phyloP scores from a whole-genome alignment of 2,113 vertebrate genomes.

The Zingel zingel region DNA sequence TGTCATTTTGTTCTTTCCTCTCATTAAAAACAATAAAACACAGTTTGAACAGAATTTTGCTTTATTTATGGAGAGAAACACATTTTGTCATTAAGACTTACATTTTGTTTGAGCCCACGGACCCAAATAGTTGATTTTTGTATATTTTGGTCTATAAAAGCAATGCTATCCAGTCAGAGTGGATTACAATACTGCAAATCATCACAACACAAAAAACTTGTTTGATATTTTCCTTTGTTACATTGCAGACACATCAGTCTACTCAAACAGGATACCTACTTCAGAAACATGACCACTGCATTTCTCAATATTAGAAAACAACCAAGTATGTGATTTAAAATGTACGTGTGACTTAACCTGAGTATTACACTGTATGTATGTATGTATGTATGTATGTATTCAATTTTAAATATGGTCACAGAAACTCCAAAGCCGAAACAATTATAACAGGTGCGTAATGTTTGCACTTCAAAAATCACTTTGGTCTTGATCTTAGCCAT shows the following conservation, averaged over 20 bases:
- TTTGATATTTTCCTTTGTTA: constrained; percentile 69
- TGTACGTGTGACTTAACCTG: constrained; percentile 79
- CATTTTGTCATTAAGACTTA: constrained; percentile 89
- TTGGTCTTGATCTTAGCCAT: constrained; percentile 63
- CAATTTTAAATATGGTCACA: background rate
- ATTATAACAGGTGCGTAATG: constrained; percentile 28
- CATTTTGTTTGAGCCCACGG: constrained; percentile 88
- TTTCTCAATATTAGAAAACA: constrained; percentile 70
- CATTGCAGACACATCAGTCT: constrained; percentile 56
- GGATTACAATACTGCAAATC: constrained; percentile 81
- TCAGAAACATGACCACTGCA: constrained; percentile 70
- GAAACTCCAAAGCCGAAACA: constrained; percentile 48
- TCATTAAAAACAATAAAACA: constrained; percentile 42
- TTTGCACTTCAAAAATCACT: constrained; percentile 61
- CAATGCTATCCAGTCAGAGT: constrained; percentile 78
- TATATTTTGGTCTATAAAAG: constrained; percentile 82
- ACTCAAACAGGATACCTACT: constrained; percentile 65
- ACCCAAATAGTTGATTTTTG: constrained; percentile 84
- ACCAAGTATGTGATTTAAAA: constrained; percentile 62
- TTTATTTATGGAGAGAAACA: constrained; percentile 87
- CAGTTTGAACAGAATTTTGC: constrained; percentile 75
- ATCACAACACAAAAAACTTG: constrained; percentile 77
- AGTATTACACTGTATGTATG: constrained; percentile 71
- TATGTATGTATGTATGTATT: constrained; percentile 49
- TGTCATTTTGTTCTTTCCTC: background rate